These are phyloP conservation scores for Hemicentrotus pulcherrimus DNA, from an alignment of 35 echinoderm and acorn worm species.

Conservation along the genomic window DNA sequence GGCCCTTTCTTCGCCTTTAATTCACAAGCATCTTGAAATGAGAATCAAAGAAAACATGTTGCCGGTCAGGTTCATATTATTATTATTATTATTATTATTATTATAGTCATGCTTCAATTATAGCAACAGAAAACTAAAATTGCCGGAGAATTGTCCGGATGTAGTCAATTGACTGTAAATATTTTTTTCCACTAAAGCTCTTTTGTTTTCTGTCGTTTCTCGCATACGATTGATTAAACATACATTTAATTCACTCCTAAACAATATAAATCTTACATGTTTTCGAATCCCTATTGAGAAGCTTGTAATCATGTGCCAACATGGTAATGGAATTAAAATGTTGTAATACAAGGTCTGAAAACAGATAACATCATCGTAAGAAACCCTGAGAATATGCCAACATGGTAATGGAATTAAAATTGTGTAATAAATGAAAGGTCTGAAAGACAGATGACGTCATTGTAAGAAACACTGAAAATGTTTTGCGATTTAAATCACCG, in stretches of 20 bases:
- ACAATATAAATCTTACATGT: not conserved
- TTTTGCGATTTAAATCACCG: not conserved
- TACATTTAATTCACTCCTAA: not conserved
- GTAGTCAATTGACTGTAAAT: not conserved
- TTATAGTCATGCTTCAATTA: not conserved
- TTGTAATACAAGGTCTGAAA: not conserved
- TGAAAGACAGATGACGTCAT: not conserved
- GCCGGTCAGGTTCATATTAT: not conserved
- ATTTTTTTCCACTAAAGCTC: not conserved
- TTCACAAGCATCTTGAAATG: slow-evolving; percentile 8
- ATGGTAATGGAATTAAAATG: too few species aligned
- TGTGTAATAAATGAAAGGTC: not conserved
- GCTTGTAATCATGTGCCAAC: too few species aligned
- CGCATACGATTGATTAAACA: not conserved
- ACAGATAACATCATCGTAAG: not conserved
- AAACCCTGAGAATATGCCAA: not conserved
- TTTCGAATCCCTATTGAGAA: too few species aligned
- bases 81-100: too few species aligned
- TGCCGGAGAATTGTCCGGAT: too few species aligned
- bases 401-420: too few species aligned
- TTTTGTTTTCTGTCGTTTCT: not conserved
- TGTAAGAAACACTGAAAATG: not conserved
- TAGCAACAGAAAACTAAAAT: too few species aligned
- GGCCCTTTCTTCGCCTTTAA: slow-evolving; percentile 39
- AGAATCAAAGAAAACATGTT: not conserved